These are phyloP conservation scores for Engraulis encrasicolus DNA, from an alignment of 2,113 vertebrate genomes.

Conservation along the genomic window DNA sequence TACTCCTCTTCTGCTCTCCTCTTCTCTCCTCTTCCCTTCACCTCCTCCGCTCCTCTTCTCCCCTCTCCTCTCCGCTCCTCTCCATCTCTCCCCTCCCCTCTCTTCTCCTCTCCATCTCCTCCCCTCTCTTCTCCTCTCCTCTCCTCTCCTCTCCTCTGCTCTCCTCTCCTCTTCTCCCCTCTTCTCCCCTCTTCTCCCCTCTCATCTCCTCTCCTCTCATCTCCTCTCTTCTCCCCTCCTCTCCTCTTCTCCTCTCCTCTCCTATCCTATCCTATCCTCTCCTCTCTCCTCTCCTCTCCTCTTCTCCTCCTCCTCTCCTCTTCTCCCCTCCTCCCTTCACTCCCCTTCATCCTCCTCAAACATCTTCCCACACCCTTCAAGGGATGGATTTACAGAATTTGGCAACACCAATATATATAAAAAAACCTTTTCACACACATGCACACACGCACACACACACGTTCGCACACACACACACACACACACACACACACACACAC, in stretches of 20 bases:
- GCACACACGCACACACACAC: not conserved
- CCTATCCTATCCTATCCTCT: not conserved
- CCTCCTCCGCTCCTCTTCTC: slow-evolving; percentile 39
- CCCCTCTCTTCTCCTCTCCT: slow-evolving; percentile 6
- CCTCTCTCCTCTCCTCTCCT: not conserved
- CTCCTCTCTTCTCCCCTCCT: not conserved
- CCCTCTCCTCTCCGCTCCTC: too few species aligned
- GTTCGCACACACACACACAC: not conserved
- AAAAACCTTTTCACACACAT: not conserved
- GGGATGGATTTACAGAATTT: too few species aligned
- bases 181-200: not conserved
- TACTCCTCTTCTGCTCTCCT: too few species aligned
- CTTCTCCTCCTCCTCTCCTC: not conserved
- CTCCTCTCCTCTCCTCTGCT: slow-evolving; percentile 30
- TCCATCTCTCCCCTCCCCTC: slow-evolving; percentile 48
- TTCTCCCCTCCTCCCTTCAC: not conserved
- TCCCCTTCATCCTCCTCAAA: not conserved
- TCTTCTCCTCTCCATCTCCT: slow-evolving; percentile 20
- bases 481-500: too few species aligned
- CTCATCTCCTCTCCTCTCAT: not conserved
- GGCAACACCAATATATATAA: not conserved
- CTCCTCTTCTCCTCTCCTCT: not conserved
- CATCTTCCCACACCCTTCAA: not conserved
- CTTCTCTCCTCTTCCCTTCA: not conserved
- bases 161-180: not conserved